Conservation (phyloP, 2,113 vertebrate genomes). For the Formicarius rufipectus region DNA sequence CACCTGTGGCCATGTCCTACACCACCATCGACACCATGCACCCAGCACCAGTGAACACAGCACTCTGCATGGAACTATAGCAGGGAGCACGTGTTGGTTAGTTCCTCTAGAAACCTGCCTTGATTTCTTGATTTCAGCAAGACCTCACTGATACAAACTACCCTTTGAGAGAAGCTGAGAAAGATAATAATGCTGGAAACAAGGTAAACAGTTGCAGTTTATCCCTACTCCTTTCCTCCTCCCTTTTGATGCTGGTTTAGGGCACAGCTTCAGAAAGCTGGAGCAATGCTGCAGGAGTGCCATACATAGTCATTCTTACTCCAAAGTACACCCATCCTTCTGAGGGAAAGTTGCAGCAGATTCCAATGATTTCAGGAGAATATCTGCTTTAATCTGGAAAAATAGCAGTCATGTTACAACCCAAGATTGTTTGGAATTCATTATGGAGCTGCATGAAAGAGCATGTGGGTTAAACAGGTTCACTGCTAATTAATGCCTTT, state of each 20-base stretch:
- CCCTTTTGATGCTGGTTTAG: neutral
- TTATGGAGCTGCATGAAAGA: constrained; percentile 40
- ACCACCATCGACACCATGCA: accelerated
- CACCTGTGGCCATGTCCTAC: accelerated
- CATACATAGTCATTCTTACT: accelerated
- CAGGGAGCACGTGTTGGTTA: accelerated
- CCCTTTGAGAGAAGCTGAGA: neutral
- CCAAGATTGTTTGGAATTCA: constrained; percentile 26
- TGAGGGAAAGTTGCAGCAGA: neutral
- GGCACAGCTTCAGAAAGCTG: neutral
- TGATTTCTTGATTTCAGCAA: neutral
- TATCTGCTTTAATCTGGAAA: neutral
- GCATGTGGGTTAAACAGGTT: constrained; percentile 4
- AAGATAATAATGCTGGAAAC: neutral
- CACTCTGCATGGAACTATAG: accelerated
- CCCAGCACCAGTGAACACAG: accelerated
- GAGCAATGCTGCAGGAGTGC: neutral
- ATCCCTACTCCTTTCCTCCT: neutral
- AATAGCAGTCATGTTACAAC: constrained; percentile 23
- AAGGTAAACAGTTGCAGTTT: neutral
- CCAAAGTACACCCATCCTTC: too few relatives aligned
- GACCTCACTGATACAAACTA: neutral
- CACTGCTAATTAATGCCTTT: constrained; percentile 45
- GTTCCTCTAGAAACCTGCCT: neutral
- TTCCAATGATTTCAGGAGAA: neutral